Conservation (phyloP, 2,888 invertebrate species). For the Halocaridina rubra region DNA sequence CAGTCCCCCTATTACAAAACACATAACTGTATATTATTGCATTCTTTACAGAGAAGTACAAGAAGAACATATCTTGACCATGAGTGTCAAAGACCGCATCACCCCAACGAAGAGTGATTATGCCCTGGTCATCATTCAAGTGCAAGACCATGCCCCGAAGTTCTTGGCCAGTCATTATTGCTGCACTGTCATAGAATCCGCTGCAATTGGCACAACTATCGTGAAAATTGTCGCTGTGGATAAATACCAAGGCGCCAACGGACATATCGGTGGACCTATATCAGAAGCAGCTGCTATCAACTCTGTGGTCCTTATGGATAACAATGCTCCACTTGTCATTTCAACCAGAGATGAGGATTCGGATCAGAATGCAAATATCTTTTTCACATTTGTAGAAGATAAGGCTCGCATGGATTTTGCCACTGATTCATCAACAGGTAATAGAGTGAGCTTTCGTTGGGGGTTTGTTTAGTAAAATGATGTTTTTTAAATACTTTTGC, state of each 20-base stretch:
- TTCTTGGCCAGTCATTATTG: conserved; percentile 73
- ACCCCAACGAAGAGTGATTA: conserved; percentile 84
- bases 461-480: too few species aligned
- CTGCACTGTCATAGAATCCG: conserved; percentile 77
- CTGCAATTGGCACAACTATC: conserved; percentile 80
- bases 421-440: conserved; percentile 83
- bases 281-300: conserved; percentile 81
- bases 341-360: conserved; percentile 87
- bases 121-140: conserved; percentile 83
- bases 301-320: conserved; percentile 78
- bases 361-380: conserved; percentile 84
- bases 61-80: conserved; percentile 82
- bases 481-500: too few species aligned
- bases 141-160: conserved; percentile 85
- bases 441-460: too few species aligned
- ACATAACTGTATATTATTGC: too few species aligned
- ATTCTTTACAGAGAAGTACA: conserved; percentile 57
- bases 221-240: conserved; percentile 83
- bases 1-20: too few species aligned
- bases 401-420: conserved; percentile 83
- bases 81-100: conserved; percentile 91
- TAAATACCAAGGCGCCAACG: conserved; percentile 85
- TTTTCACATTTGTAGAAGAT: conserved; percentile 86
- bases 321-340: conserved; percentile 83
- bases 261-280: conserved; percentile 79